Base-by-base conservation (phyloP, 2,113 vertebrate genomes). In the Planiliza haematocheilus region DNA sequence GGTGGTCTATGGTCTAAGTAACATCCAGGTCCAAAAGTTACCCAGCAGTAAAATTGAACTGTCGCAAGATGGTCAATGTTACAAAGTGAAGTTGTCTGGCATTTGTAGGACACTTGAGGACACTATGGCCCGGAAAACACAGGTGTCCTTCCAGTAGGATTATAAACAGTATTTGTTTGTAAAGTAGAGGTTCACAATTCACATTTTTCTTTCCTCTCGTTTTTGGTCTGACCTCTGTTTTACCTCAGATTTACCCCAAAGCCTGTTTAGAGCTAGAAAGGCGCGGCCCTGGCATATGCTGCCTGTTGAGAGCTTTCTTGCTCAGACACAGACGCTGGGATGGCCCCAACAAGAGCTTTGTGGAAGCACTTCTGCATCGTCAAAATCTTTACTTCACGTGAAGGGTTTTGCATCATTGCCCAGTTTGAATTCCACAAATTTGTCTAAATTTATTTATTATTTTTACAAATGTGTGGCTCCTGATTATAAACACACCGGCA, bases 281-380 rank as follows among this genome's bases (percentile, higher is more conserved):
- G 24, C 39, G 42, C 20, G 39, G 21, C 50, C 21, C 72, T 48
- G 38, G 72, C 58, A 70, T 69, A 61, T 59, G 59, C 17, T 56
- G 42, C 64, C 57, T 70, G 58, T 8, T 38, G 48, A 21, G 62
- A 69, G 42, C 16, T 20, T 6, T 10, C 13, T 66, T 38, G 20
- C 37, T 61, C 2, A 11, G 16, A 59, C n/a, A 9, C 30, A 58
- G 30, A 70, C 56, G 17, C 67, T 75, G 36, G 21, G 46, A 64
- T 18, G 46, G 24, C 2, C 61, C 14, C 55, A 39, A 10, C 10
- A 58, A 20, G 46, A 71, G 41, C 24, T 60, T 63, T 38, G 17
- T 18, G 1, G 24, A 30, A 30, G 30, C 50, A 7, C 9, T 34
- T 49, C 18, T 49, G 56, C 20, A 2, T 70, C 0, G 59, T 43